Percentiles rank a stretch among this genome's conserved stretches.
Conservation (phyloP, 2,888 invertebrate species). For the Salticus scenicus region DNA sequence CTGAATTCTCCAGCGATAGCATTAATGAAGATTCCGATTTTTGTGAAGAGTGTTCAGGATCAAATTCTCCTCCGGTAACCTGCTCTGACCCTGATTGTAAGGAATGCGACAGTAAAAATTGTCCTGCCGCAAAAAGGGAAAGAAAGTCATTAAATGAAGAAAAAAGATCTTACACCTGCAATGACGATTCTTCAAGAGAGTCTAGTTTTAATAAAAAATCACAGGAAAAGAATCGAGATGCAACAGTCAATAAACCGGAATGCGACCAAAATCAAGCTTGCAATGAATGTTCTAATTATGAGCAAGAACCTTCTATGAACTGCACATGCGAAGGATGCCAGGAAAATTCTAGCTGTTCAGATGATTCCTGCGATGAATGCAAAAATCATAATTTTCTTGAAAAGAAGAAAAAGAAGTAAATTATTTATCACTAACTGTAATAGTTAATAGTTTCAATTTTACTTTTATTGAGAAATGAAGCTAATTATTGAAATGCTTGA, state of each 20-base stretch:
- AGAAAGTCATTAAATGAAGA: background rate
- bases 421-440: no score
- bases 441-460: no score
- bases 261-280: background rate
- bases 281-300: no score
- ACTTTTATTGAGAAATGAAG: no score
- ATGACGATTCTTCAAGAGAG: background rate
- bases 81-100: background rate
- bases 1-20: background rate
- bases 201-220: background rate
- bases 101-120: background rate
- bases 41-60: conserved; percentile 15
- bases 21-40: no score
- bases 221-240: background rate
- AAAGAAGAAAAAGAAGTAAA: conserved; percentile 23
- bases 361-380: conserved; percentile 50
- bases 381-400: background rate
- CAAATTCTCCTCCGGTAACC: no score
- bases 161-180: background rate
- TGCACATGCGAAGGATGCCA: conserved; percentile 43
- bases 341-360: conserved; percentile 14
- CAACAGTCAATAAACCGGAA: background rate
- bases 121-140: no score
- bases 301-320: background rate
- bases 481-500: no score